Evolutionary conservation across 1,140 invertebrate species (phyloP).

Genomic region (Drosophila repletoides): DNA sequence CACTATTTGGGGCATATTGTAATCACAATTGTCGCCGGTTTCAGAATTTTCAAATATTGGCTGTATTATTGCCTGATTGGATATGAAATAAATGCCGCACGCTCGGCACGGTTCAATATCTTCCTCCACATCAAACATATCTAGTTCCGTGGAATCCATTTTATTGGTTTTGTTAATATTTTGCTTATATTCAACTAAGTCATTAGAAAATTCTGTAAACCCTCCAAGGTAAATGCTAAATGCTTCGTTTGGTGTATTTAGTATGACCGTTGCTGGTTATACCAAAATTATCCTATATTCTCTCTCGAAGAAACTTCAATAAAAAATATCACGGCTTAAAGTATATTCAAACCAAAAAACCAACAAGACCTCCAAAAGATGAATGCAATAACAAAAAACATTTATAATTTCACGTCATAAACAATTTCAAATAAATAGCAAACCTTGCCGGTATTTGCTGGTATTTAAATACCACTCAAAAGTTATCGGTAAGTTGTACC

Average conservation of each 20-base stretch:
- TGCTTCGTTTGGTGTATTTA: slow-evolving; percentile 5
- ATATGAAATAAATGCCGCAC: slow-evolving; percentile 67
- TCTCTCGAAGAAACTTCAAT: neutral
- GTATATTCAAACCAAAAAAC: neutral
- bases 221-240: neutral
- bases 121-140: slow-evolving; percentile 12
- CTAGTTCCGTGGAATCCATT: slow-evolving; percentile 23
- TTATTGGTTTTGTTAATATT: neutral
- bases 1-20: slow-evolving; percentile 56
- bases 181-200: neutral
- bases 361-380: too few species aligned
- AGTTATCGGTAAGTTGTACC: neutral
- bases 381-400: too few species aligned
- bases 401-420: too few species aligned
- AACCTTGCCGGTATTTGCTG: too few species aligned
- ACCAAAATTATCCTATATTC: neutral
- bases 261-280: neutral
- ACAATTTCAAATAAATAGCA: too few species aligned
- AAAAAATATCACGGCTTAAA: neutral
- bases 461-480: neutral
- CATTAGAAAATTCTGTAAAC: slow-evolving; percentile 7
- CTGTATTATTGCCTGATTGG: slow-evolving; percentile 26
- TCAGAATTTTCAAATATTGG: slow-evolving; percentile 38
- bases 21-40: slow-evolving; percentile 1
- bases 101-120: slow-evolving; percentile 67